A percentile compares a stretch with the other conserved stretches of the same genome.
Evolutionary conservation across 1,140 invertebrate genomes (phyloP).

Genomic region (Neomicropteryx cornuta): DNA sequence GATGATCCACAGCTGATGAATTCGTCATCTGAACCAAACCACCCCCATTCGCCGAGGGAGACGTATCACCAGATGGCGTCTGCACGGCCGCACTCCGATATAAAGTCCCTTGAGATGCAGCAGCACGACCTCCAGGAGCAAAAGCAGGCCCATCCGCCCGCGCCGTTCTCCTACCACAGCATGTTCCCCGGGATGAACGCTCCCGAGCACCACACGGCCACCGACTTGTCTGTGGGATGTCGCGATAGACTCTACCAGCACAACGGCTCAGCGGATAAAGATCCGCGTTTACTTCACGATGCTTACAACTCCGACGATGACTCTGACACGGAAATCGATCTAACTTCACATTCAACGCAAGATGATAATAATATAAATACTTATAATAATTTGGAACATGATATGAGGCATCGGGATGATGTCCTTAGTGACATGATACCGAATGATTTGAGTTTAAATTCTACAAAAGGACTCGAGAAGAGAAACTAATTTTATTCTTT

Average conservation of each 20-base stretch:
- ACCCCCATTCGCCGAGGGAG: slow-evolving; percentile 8
- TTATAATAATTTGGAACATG: slow-evolving; percentile 27
- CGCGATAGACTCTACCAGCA: slow-evolving; percentile 24
- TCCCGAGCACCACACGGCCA: too few species aligned
- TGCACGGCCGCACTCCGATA: slow-evolving; percentile 1
- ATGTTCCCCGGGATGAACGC: slow-evolving; percentile 20
- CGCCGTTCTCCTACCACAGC: slow-evolving; percentile 17
- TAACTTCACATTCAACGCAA: slow-evolving; percentile 35
- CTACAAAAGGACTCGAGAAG: too few species aligned
- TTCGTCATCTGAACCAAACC: neutral
- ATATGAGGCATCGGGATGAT: slow-evolving; percentile 27
- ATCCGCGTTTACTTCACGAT: slow-evolving; percentile 19
- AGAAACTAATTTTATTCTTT: too few species aligned
- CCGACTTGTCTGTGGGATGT: slow-evolving; percentile 24
- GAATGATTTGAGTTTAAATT: slow-evolving; percentile 35
- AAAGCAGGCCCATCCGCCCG: too few species aligned
- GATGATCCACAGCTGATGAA: slow-evolving; percentile 6
- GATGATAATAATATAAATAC: slow-evolving; percentile 35
- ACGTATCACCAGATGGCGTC: slow-evolving; percentile 5
- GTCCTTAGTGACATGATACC: slow-evolving; percentile 35
- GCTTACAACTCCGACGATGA: slow-evolving; percentile 27
- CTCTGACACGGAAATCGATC: slow-evolving; percentile 37
- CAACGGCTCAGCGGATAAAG: slow-evolving; percentile 25
- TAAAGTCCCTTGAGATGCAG: too few species aligned
- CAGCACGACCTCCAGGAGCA: too few species aligned